A percentile compares a stretch with the other conserved stretches of the same genome.
phyloP scores from a whole-genome alignment of 2,888 invertebrate species.

The Epistrophella euchroma region DNA sequence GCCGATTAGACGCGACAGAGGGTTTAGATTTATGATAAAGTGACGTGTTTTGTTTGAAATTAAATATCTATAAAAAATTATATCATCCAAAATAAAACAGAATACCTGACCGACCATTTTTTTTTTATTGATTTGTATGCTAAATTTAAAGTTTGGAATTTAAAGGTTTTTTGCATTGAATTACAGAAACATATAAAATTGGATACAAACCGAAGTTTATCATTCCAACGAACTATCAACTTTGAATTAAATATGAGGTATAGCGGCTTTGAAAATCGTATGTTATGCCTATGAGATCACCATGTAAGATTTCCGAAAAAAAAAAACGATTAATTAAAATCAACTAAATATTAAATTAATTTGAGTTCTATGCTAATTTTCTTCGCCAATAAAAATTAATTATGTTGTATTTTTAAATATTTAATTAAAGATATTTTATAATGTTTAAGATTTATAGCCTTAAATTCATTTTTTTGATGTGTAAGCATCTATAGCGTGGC shows the following conservation, averaged over 20 bases:
- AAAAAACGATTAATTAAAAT: background rate
- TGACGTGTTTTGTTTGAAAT: slow-evolving; percentile 42
- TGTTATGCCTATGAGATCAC: background rate
- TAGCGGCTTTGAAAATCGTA: background rate
- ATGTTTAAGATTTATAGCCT: no score
- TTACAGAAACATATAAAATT: background rate
- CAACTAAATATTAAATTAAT: background rate
- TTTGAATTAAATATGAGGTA: slow-evolving; percentile 10
- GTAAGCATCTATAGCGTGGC: no score
- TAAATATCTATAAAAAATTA: background rate
- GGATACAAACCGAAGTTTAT: background rate
- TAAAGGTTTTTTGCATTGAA: slow-evolving; percentile 6
- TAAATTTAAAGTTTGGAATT: slow-evolving; percentile 6
- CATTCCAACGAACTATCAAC: background rate
- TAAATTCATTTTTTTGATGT: no score
- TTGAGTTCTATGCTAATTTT: background rate
- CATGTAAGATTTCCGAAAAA: background rate
- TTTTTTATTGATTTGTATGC: slow-evolving; percentile 13
- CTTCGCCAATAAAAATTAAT: background rate
- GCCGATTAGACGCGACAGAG: slow-evolving; percentile 37
- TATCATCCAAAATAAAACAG: background rate
- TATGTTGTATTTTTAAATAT: no score
- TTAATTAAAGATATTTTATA: no score
- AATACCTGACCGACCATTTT: slow-evolving; percentile 4
- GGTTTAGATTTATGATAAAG: slow-evolving; percentile 43